These are phyloP conservation scores for Myiotriccus ornatus DNA, from an alignment of 2,797 vertebrate species.

Conservation along the genomic window DNA sequence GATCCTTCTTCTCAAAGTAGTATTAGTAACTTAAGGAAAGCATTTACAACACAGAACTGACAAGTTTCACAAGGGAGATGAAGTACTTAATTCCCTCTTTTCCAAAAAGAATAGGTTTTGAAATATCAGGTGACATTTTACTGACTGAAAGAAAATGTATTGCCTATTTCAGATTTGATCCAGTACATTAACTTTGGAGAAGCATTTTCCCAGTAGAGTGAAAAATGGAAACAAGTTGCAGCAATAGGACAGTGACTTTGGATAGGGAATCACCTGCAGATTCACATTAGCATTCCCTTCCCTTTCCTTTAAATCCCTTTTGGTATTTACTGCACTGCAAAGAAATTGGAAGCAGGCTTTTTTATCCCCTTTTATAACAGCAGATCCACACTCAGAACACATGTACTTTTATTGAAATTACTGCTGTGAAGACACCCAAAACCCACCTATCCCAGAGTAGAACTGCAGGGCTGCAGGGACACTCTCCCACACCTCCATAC, in stretches of 20 bases:
- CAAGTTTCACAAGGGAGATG: not conserved
- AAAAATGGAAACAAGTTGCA: not conserved
- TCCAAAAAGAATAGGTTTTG: not conserved
- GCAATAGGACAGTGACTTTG: not conserved
- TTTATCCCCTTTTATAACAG: not conserved
- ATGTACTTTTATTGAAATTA: not conserved
- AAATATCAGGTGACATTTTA: not conserved
- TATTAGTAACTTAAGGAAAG: not conserved
- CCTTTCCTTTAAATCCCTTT: not conserved
- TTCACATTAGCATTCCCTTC: not conserved
- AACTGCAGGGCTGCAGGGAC: not conserved
- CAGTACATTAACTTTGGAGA: not conserved
- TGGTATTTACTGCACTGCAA: not conserved
- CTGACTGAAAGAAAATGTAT: not conserved
- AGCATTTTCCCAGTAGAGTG: not conserved
- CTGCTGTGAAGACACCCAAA: not conserved
- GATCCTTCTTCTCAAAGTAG: not conserved
- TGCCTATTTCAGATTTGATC: not conserved
- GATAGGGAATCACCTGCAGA: not conserved
- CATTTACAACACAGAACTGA: not conserved
- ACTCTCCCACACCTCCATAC: too few relatives aligned
- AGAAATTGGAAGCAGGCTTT: not conserved
- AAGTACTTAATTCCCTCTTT: not conserved
- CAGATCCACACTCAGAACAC: accelerated
- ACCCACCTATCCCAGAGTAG: not conserved